Base-by-base conservation (phyloP, 2,888 invertebrate genomes). In the Thysanoteuthis rhombus region DNA sequence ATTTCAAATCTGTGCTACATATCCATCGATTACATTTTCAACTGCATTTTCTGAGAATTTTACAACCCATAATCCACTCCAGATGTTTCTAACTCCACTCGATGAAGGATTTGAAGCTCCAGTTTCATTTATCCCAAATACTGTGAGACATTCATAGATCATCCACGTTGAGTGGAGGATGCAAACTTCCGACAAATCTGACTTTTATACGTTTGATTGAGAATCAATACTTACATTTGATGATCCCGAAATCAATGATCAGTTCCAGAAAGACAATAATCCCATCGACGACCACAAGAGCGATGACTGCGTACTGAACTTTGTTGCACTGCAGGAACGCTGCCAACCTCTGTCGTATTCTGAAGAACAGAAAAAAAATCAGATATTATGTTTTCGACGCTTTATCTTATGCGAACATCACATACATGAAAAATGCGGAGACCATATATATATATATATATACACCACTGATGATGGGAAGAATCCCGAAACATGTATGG, bases 191-290 rank as follows among this genome's bases (percentile, higher is more conserved):
- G n/a, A n/a, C n/a, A n/a, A n/a, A n/a, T n/a, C 1, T 58, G n/a
- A n/a, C 16, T n/a, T 75, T 25, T 12, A 75, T 36, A 75, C 16
- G 25, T 75, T 32, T 28, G 25, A 32, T 58, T 58, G 1, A 25
- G 25, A 36, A 36, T 75, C 75, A 36, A 36, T 93, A 94, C 95
- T 94, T 95, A 96, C 96, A 95, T 94, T 94, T 93, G 90, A 96
- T 95, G 93, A 96, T 94, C 16, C 95, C 95, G 89, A 95, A 94
- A 94, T 96, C 95, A 39, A 96, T 95, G 39, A 96, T 94, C 6
- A 96, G 94, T 90, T 96, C 96, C 25, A 95, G 94, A 5, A 95
- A 94, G 92, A 96, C 95, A 58, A 95, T 94, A 22, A 96, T 94
- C 90, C 95, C 94, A 94, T 96, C 96, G 42, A 96, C 52, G 19